Conservation (phyloP, 2,888 invertebrate genomes). For the Cenopis cana region DNA sequence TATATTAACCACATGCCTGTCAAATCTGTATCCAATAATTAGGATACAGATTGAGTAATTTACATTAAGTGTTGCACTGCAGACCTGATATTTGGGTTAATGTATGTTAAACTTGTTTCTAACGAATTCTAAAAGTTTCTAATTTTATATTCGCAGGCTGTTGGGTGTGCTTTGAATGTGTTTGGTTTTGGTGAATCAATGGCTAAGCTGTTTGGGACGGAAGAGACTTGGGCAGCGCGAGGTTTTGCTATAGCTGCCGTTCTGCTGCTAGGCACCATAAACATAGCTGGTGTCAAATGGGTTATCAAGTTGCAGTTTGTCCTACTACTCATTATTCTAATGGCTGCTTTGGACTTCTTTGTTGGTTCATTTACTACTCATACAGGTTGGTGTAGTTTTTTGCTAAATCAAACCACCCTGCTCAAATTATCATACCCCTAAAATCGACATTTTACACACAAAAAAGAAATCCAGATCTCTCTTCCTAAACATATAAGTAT, state of each 20-base stretch:
- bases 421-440: not conserved
- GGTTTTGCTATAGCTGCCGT: constrained; percentile 95
- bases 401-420: not conserved
- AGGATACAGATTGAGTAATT: too few species aligned
- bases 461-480: too few species aligned
- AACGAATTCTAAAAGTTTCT: too few species aligned
- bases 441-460: too few species aligned
- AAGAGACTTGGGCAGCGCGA: constrained; percentile 92
- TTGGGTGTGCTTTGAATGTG: constrained; percentile 97
- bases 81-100: not conserved
- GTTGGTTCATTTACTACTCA: constrained; percentile 94
- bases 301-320: constrained; percentile 97
- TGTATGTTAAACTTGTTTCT: not conserved
- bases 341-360: constrained; percentile 96
- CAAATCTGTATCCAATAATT: too few species aligned
- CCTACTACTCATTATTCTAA: constrained; percentile 92
- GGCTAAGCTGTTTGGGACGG: constrained; percentile 91
- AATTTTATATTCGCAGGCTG: constrained; percentile 87
- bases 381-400: constrained; percentile 82
- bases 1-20: too few species aligned
- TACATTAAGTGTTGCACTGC: too few species aligned
- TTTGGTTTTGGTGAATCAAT: constrained; percentile 99
- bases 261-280: constrained; percentile 93
- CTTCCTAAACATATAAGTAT: not conserved
- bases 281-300: constrained; percentile 99